Base-by-base conservation (phyloP, 2,797 vertebrate species). In the Lepidocolaptes lacrymiger region DNA sequence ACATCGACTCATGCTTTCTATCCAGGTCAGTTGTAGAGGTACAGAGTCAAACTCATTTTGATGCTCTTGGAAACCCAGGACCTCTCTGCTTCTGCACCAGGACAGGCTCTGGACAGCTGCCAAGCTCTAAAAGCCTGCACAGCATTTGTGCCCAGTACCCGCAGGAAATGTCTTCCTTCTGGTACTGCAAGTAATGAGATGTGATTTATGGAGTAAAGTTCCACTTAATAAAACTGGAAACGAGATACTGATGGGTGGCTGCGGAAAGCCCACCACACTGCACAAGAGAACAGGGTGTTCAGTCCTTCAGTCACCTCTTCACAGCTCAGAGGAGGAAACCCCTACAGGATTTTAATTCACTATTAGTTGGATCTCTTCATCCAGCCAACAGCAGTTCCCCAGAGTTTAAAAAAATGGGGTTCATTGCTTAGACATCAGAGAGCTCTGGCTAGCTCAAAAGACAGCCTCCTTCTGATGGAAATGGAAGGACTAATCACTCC, bases 201-300 rank as follows among this genome's bases (percentile, higher is more conserved):
- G 54, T 95, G 87, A 96, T 96, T 97, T 97, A 97, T 91, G 66
- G 93, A 93, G 85, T 86, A 63, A 92, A 93, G 54, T 89, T 93
- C 72, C 74, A 32, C 54, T 96, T 88, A 94, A 94, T 74, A 83
- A 80, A 93, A 88, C 64, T 92, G 91, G 81, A 91, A 95, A 95
- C 88, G 44, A 80, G 81, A 94, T 71, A 80, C 72, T 93, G 75
- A 74, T 89, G 93, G 54, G 72, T 82, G 51, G 49, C 54, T 91
- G 44, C 82, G 44, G 63, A 93, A 92, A 87, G 92, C 91, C 94
- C 84, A 96, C 93, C 86, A 77, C 72, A 43, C 61, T 89, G 74
- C 11, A 6, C 30, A 64, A 93, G 75, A 69, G 61, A 91, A 91
- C 41, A 77, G 55, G 44, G 26, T 0, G 0, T 82, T 79, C 77